phyloP scores from a whole-genome alignment of 35 echinoderm and acorn worm genomes.

The Apostichopus californicus region DNA sequence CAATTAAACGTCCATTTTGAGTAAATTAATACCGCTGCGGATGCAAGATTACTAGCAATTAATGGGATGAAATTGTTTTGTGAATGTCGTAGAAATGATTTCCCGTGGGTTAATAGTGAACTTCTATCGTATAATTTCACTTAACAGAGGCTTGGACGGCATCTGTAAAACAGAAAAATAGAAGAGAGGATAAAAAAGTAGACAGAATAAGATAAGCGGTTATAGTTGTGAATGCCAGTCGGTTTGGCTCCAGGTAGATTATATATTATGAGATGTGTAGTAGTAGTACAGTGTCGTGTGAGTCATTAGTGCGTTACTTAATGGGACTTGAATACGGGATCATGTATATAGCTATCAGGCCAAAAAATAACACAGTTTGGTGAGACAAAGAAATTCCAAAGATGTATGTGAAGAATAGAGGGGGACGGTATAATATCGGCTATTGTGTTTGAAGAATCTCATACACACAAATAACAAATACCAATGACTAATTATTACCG shows the following conservation, averaged over 20 bases:
- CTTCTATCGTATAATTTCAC: background rate
- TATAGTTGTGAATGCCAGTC: background rate
- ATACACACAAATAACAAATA: no score
- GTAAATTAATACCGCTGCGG: slow-evolving; percentile 47
- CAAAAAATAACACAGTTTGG: no score
- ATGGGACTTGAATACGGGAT: no score
- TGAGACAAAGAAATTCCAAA: no score
- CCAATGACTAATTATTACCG: no score
- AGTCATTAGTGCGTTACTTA: no score
- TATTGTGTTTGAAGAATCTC: no score
- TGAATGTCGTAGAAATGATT: slow-evolving; percentile 44
- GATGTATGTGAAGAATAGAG: no score
- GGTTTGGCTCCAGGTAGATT: background rate
- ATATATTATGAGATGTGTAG: background rate
- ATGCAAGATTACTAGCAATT: slow-evolving; percentile 46
- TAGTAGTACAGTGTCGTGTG: no score
- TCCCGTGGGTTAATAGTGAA: slow-evolving; percentile 30
- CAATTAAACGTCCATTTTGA: slow-evolving; percentile 53
- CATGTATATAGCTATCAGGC: no score
- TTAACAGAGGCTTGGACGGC: background rate
- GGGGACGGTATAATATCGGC: no score
- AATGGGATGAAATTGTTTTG: slow-evolving; percentile 49
- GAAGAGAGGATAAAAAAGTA: background rate
- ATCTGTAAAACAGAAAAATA: background rate
- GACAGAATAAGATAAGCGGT: background rate